A percentile compares a stretch with the other conserved stretches of the same genome.
Conservation (phyloP, 2,888 invertebrate genomes). For the Sarcophaga subvicina region DNA sequence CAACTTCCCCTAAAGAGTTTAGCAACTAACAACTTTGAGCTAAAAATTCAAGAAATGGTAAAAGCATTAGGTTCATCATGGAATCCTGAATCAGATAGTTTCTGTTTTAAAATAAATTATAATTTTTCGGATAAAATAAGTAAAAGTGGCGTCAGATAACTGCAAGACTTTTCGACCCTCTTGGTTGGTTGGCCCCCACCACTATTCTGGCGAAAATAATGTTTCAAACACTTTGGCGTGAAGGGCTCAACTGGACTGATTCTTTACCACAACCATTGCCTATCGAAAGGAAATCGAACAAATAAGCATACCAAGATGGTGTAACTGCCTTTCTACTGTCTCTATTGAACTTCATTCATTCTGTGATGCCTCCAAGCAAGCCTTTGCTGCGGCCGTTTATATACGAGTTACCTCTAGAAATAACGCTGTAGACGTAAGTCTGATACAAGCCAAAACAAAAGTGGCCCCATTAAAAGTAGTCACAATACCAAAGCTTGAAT, state of each 20-base stretch:
- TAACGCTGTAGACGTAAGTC: background rate
- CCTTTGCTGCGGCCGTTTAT: constrained; percentile 35
- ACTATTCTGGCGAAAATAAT: constrained; percentile 49
- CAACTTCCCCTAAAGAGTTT: constrained; percentile 29
- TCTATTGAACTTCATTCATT: constrained; percentile 42
- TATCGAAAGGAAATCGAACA: constrained; percentile 25
- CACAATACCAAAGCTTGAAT: constrained; percentile 39
- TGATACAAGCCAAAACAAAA: constrained; percentile 48
- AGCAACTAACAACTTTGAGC: constrained; percentile 16
- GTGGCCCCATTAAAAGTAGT: constrained; percentile 35
- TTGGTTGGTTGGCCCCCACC: constrained; percentile 45
- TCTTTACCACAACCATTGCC: constrained; percentile 4
- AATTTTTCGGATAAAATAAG: constrained; percentile 26
- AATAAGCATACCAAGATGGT: constrained; percentile 41
- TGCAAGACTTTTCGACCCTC: constrained; percentile 22
- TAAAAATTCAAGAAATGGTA: constrained; percentile 21
- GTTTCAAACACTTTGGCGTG: constrained; percentile 51
- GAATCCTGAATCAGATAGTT: constrained; percentile 14
- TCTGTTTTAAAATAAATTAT: constrained; percentile 33
- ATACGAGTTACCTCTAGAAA: no score
- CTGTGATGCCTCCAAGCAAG: constrained; percentile 53
- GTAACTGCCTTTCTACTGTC: background rate
- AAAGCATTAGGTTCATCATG: constrained; percentile 38
- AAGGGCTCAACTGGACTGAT: constrained; percentile 44
- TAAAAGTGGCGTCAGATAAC: constrained; percentile 18